Percentiles rank a stretch among this genome's conserved stretches.
phyloP scores from a whole-genome alignment of 2,113 vertebrate genomes.

The Laticauda colubrina region DNA sequence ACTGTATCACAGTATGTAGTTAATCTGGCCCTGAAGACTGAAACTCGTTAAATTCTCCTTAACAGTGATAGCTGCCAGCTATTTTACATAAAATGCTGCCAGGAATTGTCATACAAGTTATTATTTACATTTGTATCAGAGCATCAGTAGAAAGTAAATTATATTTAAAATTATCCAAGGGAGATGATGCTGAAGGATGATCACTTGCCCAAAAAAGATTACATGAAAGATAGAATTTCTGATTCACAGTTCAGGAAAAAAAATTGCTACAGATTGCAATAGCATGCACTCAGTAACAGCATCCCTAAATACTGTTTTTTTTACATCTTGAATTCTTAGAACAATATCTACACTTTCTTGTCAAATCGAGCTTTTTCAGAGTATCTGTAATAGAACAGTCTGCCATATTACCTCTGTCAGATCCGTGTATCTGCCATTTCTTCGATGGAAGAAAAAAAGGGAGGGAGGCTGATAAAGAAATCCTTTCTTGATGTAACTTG shows the following conservation, averaged over 20 bases:
- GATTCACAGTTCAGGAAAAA: background rate
- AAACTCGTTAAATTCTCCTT: background rate
- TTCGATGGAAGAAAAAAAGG: too few species aligned
- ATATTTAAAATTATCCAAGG: background rate
- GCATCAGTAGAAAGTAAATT: too few species aligned
- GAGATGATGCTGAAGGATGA: background rate
- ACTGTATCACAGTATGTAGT: background rate
- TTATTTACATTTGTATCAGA: background rate
- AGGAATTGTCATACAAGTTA: background rate
- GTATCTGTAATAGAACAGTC: background rate
- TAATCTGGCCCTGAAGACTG: background rate
- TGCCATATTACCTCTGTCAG: background rate
- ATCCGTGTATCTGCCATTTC: too few species aligned
- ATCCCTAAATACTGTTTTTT: background rate
- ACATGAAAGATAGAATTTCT: background rate
- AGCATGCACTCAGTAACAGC: background rate
- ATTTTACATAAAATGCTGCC: background rate
- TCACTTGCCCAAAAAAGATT: background rate
- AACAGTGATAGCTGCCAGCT: background rate
- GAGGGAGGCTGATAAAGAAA: too few species aligned
- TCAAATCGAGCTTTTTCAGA: background rate
- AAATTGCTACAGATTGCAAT: background rate
- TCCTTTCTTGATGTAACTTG: too few species aligned
- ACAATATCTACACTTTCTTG: background rate
- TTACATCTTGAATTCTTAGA: background rate